Conservation (phyloP, 1,140 invertebrate genomes). For the Danaus plexippus region DNA sequence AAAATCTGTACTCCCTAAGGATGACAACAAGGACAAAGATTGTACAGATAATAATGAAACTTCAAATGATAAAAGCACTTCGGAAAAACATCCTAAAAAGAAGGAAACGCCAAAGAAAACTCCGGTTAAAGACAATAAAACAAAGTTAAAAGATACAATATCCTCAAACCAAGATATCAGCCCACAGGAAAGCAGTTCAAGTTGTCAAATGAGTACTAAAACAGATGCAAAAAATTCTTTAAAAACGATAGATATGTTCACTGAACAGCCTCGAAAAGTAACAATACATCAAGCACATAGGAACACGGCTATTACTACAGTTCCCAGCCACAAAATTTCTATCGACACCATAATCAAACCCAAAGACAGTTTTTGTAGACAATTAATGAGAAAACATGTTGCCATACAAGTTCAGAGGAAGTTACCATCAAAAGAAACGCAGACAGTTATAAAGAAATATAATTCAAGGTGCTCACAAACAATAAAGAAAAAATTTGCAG, state of each 20-base stretch:
- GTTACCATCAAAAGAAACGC: constrained; percentile 39
- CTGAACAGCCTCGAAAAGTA: constrained; percentile 42
- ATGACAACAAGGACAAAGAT: constrained; percentile 18
- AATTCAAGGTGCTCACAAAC: constrained; percentile 42
- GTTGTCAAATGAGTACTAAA: constrained; percentile 31
- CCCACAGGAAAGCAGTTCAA: constrained; percentile 38
- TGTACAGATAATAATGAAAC: constrained; percentile 30
- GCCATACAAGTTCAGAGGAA: constrained; percentile 32
- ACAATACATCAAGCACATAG: constrained; percentile 51
- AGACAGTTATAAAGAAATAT: constrained; percentile 34
- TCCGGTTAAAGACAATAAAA: constrained; percentile 31
- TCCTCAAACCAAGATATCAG: constrained; percentile 46
- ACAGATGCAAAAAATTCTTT: constrained; percentile 43
- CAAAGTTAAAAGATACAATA: constrained; percentile 37
- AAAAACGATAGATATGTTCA: constrained; percentile 60
- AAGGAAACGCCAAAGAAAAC: constrained; percentile 40
- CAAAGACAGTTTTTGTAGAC: constrained; percentile 15
- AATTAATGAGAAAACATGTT: constrained; percentile 28
- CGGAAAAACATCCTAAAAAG: constrained; percentile 57
- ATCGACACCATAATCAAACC: constrained; percentile 18
- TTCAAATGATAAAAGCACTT: constrained; percentile 35
- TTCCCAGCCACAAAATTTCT: constrained; percentile 18
- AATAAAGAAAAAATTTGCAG: constrained; percentile 27
- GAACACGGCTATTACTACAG: constrained; percentile 40
- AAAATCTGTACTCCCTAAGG: constrained; percentile 34